Base-by-base conservation (phyloP, 2,113 vertebrate genomes). In the Xiphophorus couchianus region DNA sequence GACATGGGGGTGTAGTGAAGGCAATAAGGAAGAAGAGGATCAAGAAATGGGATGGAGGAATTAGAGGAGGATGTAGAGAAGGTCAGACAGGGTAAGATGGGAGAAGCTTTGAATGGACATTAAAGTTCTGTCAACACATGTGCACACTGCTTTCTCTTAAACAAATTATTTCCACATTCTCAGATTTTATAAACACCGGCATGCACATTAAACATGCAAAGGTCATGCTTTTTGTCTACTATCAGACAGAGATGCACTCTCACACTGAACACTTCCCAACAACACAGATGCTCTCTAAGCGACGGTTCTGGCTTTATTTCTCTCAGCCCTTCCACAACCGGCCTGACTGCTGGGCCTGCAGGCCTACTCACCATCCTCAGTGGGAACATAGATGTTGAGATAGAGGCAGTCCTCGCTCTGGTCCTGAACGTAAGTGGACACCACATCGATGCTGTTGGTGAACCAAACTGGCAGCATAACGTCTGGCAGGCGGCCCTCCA, bases 401-500 rank as follows among this genome's bases (percentile, higher is more conserved):
- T 97, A 99, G 63, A 99, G 95, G 93, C 98, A 99, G 90, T 99
- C 98, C 94, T 99, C 98, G 51, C 96, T 99, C 95, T 99, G 98
- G 78, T 99, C 98, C 94, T 99, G 98, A 29, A 99, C 96, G 8
- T 97, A 99, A 4, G 97, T 95, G 17, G 98, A 97, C 90, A 99
- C 96, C 89, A 99, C 94, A 88, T 99, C 98, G 87, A 99, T 93
- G 94, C 97, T 97, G 93, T 97, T 98, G 85, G 97, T 98, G 94
- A 99, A 99, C 98, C 98, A 99, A 81, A 99, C 97, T 0, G 98
- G 98, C 89, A 99, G 96, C 98, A 99, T 99, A 87, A 99, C 98
- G 89, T 99, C 98, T 0, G 98, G 98, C 84, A 99, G 85, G 69
- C 98, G 95, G 86, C 98, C 98, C 83, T 99, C 97, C 76, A 99